phyloP scores from a whole-genome alignment of 2,113 vertebrate species.

The Myotis lucifugus region DNA sequence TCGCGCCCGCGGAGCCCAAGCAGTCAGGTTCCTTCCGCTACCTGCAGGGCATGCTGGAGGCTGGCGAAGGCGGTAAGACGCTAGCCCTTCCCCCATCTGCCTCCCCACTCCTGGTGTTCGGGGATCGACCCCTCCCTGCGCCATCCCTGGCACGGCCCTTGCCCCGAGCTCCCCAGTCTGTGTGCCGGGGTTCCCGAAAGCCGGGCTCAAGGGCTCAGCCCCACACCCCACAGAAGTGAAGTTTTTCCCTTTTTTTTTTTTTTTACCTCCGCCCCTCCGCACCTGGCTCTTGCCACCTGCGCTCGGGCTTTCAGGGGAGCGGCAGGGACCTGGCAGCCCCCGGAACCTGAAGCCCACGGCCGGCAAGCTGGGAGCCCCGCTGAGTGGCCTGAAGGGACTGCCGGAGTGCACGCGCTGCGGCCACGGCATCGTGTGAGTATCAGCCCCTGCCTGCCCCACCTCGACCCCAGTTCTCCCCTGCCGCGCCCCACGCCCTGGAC shows the following conservation, averaged over 20 bases:
- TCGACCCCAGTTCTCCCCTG: rapidly evolving
- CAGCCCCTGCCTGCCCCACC: neutral
- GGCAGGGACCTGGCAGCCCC: slow-evolving; percentile 79
- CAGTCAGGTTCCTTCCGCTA: slow-evolving; percentile 98
- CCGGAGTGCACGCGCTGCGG: slow-evolving; percentile 95
- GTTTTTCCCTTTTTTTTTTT: neutral
- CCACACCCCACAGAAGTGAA: neutral
- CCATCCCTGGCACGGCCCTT: neutral
- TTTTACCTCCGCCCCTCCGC: neutral
- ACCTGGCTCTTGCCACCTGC: neutral
- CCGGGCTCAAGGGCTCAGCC: too few relatives aligned
- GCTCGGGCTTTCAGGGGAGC: slow-evolving; percentile 87
- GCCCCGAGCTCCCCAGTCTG: neutral
- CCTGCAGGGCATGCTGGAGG: slow-evolving; percentile 96
- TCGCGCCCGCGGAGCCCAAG: slow-evolving; percentile 90
- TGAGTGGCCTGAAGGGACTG: slow-evolving; percentile 92
- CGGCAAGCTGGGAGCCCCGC: slow-evolving; percentile 88
- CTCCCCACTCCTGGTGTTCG: neutral
- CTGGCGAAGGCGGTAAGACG: slow-evolving; percentile 92
- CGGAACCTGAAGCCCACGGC: slow-evolving; percentile 90
- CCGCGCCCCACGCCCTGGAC: rapidly evolving
- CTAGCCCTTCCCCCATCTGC: neutral
- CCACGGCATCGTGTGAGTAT: slow-evolving; percentile 96
- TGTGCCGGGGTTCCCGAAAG: neutral
- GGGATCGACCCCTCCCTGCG: neutral